Conservation (phyloP, 2,888 invertebrate genomes). For the Hypselothyrea guttata region DNA sequence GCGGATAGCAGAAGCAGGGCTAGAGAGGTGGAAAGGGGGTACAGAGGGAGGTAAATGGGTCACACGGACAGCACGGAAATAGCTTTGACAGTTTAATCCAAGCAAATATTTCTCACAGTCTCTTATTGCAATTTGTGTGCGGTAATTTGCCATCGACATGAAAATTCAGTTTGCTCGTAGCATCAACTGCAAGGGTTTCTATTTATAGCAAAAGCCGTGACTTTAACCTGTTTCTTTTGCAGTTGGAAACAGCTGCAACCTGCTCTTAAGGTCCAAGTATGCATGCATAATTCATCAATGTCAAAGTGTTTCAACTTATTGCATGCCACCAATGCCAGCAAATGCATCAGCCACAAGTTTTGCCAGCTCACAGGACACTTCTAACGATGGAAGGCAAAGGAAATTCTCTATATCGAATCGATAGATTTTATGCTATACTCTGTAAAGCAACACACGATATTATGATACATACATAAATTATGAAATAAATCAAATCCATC, state of each 20-base stretch:
- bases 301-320: conserved; percentile 7
- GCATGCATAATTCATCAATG: conserved; percentile 52
- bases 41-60: conserved; percentile 32
- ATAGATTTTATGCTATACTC: conserved; percentile 5
- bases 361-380: background rate
- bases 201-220: conserved; percentile 3
- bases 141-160: conserved; percentile 46
- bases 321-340: background rate
- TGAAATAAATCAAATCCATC: no score
- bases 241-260: conserved; percentile 33
- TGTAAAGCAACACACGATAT: no score
- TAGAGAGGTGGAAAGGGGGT: background rate
- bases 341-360: conserved; percentile 12
- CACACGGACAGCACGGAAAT: conserved; percentile 57
- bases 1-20: conserved; percentile 38
- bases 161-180: conserved; percentile 20
- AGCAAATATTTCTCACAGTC: conserved; percentile 38
- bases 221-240: conserved; percentile 12
- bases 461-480: no score
- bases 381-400: background rate
- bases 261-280: background rate
- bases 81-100: conserved; percentile 66
- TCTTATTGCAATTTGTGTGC: conserved; percentile 40
- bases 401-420: conserved; percentile 14
- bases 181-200: conserved; percentile 17